These are phyloP conservation scores for Ophthalmolycus amberensis DNA, from an alignment of 2,113 vertebrate species.

Conservation along the genomic window DNA sequence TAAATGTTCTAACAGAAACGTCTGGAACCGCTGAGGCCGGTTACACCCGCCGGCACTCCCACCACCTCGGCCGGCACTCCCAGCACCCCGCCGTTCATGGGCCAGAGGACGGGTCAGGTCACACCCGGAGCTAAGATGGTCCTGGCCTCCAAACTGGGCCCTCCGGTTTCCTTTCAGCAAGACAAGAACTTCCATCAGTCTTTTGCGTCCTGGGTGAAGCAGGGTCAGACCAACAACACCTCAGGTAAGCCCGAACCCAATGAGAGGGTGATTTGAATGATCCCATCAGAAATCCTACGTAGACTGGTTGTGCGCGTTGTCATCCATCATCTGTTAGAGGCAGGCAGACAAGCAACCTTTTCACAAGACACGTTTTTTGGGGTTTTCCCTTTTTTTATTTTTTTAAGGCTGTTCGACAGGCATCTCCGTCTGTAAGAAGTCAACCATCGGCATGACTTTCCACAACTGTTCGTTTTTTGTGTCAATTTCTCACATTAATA, in stretches of 20 bases:
- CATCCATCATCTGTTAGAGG: constrained; percentile 46
- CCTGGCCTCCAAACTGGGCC: constrained; percentile 92
- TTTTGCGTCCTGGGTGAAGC: constrained; percentile 98
- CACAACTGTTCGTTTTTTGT: background rate
- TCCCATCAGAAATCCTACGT: background rate
- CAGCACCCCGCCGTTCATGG: constrained; percentile 79
- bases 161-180: constrained; percentile 95
- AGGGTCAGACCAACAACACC: constrained; percentile 89
- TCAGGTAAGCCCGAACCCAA: constrained; percentile 83
- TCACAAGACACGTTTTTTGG: background rate
- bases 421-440: background rate
- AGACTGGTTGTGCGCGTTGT: background rate
- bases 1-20: constrained; percentile 85
- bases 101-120: constrained; percentile 87
- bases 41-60: constrained; percentile 57
- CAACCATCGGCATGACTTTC: background rate
- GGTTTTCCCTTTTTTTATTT: background rate
- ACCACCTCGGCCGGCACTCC: constrained; percentile 74
- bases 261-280: constrained; percentile 2
- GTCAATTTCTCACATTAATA: constrained; percentile 3
- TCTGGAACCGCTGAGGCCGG: constrained; percentile 91
- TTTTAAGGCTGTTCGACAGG: background rate
- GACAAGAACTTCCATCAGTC: constrained; percentile 99
- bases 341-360: background rate
- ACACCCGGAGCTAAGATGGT: constrained; percentile 93